These are phyloP conservation scores for Nansenia antarctica DNA, from an alignment of 2,113 vertebrate species.

Conservation along the genomic window DNA sequence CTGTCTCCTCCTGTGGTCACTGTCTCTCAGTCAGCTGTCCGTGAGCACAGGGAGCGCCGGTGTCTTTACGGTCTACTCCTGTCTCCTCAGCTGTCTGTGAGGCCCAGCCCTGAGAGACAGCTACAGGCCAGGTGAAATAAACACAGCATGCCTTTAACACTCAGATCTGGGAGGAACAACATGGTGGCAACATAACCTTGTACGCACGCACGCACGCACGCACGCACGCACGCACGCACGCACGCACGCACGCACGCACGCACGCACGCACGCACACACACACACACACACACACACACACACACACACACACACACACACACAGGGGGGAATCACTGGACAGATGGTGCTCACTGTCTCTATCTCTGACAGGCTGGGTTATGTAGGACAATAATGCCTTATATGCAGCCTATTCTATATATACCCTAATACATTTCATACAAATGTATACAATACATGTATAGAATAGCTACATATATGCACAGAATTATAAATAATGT, in stretches of 20 bases:
- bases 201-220: no score
- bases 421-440: no score
- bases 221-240: no score
- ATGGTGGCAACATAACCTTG: background rate
- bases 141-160: slow-evolving; percentile 29
- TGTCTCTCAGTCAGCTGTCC: background rate
- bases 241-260: no score
- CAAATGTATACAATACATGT: no score
- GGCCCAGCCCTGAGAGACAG: slow-evolving; percentile 34
- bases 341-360: background rate
- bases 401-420: no score
- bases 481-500: no score
- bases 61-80: background rate
- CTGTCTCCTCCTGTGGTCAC: slow-evolving; percentile 1
- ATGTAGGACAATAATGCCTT: background rate
- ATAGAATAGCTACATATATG: no score
- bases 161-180: slow-evolving; percentile 22
- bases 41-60: no score
- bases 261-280: no score
- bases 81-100: background rate
- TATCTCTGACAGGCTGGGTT: background rate
- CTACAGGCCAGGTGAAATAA: slow-evolving; percentile 63
- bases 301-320: no score
- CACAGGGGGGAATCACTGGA: slow-evolving; percentile 20
- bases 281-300: no score